Base-by-base conservation (phyloP, 1,140 invertebrate genomes). In the Stenopsyche tienmushanensis region DNA sequence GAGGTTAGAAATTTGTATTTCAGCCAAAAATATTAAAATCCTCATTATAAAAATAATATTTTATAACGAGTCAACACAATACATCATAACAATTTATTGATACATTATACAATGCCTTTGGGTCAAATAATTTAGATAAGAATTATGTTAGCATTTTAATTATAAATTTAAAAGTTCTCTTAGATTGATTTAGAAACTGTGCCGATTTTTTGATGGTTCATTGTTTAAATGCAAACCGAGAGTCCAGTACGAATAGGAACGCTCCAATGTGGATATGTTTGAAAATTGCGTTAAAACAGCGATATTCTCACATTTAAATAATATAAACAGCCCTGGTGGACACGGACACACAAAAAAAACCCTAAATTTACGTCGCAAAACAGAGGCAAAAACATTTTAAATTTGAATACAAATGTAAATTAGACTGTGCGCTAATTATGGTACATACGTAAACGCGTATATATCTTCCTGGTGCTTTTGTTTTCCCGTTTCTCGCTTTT, bases 371-470 rank as follows among this genome's bases (percentile, higher is more conserved):
- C 67, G 78, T 75, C 73, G 77, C 77, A 75, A 76, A 77, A 78
- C 74, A 77, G 76, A 74, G 66, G 59, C 66, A 66, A 66, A 64
- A 70, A 68, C 68, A 78, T 79, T 80, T 77, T 78, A 81, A 81
- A 80, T 81, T 80, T 81, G 80, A 81, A 81, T 81, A 80, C 80
- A 80, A 81, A 81, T 81, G 80, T 81, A 80, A 81, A 81, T 81
- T 80, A 80, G 79, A 79, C 78, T 78, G 77, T 75, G 74, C 75
- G 78, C 79, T 81, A 81, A 81, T 81, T 81, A 80, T 59, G 65
- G 64, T 66, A 66, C 68, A 70, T 66, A 70, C 65, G 65, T 55
- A 64, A 66, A 66, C 64, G 68, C 64, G 54, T 70, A 64, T 70
- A 66, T 66, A 70, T 70, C 65, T 70, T 64, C 55, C 42, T 39